A percentile compares a stretch with the other conserved stretches of the same genome.
Conservation (phyloP, 92 coral and sea anemone species). For the Epizoanthus illoricatus region DNA sequence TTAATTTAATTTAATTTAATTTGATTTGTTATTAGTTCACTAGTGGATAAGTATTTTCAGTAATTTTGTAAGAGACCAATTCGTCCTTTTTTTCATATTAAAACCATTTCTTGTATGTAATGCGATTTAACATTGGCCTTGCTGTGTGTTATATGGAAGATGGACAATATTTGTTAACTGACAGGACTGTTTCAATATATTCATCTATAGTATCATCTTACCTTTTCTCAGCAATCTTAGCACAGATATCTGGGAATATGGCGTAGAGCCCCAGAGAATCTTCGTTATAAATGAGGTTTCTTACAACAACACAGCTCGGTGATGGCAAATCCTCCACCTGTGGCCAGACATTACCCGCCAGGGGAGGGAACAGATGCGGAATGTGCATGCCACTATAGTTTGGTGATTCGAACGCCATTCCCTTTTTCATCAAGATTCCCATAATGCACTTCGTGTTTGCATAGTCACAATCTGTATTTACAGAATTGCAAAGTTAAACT, state of each 20-base stretch:
- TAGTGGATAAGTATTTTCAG: too few relatives aligned
- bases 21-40: too few relatives aligned
- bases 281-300: constrained; percentile 15
- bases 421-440: not conserved
- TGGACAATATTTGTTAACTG: too few relatives aligned
- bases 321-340: not conserved
- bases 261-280: not conserved
- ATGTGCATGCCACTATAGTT: not conserved
- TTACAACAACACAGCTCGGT: not conserved
- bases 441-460: not conserved
- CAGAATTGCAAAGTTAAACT: not conserved
- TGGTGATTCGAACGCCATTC: constrained; percentile 4
- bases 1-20: too few relatives aligned
- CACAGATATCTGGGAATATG: constrained; percentile 13
- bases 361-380: constrained; percentile 1
- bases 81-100: too few relatives aligned
- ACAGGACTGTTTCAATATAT: too few relatives aligned
- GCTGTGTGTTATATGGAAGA: too few relatives aligned
- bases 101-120: too few relatives aligned
- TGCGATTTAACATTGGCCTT: too few relatives aligned
- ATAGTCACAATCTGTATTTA: not conserved
- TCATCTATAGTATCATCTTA: not conserved
- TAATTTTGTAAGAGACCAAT: too few relatives aligned
- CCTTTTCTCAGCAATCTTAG: constrained; percentile 15
- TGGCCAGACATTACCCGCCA: constrained; percentile 9